These are phyloP conservation scores for Gasteruption jaculator DNA, from an alignment of 2,888 invertebrate genomes.

Conservation along the genomic window DNA sequence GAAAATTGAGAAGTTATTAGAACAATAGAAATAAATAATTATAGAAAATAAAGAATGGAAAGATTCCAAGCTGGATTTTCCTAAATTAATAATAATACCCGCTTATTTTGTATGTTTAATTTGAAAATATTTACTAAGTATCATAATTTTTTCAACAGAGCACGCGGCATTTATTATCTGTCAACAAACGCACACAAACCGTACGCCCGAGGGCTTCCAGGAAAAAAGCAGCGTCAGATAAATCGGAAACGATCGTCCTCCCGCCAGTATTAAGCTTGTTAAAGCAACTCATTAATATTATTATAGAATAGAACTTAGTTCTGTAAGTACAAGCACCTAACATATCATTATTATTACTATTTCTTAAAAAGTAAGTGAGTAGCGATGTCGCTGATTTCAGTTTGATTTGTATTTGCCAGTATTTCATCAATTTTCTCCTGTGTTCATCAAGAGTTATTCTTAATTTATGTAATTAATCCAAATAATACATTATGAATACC, in stretches of 20 bases:
- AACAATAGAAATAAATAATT: conserved; percentile 2
- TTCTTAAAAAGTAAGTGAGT: too few relatives aligned
- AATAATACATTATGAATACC: too few relatives aligned
- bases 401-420: too few relatives aligned
- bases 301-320: conserved; percentile 39
- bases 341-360: too few relatives aligned
- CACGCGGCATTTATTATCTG: conserved; percentile 83
- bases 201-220: conserved; percentile 79
- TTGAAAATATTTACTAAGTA: conserved; percentile 8
- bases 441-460: too few relatives aligned
- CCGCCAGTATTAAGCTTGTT: conserved; percentile 51
- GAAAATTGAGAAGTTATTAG: conserved; percentile 4
- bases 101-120: neutral
- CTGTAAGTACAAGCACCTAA: too few relatives aligned
- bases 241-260: conserved; percentile 49
- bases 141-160: conserved; percentile 54
- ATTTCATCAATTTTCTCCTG: too few relatives aligned
- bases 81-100: too few relatives aligned
- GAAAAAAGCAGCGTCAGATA: conserved; percentile 54
- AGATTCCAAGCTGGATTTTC: conserved; percentile 9
- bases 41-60: neutral
- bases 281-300: conserved; percentile 48
- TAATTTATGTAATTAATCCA: too few relatives aligned
- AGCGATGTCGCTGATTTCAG: too few relatives aligned
- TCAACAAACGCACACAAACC: conserved; percentile 79